Percentiles rank a stretch among this genome's conserved stretches.
These are phyloP conservation scores for Synanthedon formicaeformis DNA, from an alignment of 2,888 invertebrate species.

Conservation along the genomic window DNA sequence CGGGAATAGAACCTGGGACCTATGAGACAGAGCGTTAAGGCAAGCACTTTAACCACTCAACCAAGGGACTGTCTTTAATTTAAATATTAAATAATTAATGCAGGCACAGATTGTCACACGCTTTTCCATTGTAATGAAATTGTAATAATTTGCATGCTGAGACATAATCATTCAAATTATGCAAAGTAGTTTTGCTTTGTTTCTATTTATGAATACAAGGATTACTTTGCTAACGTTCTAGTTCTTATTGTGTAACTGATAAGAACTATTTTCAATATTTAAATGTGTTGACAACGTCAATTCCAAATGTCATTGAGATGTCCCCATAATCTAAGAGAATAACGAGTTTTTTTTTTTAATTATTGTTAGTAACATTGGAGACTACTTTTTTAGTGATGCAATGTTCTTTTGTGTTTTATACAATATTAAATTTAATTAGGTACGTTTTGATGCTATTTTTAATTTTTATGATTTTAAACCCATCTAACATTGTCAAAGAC, in stretches of 20 bases:
- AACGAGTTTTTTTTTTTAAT: neutral
- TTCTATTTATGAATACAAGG: slow-evolving; percentile 5
- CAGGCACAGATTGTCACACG: slow-evolving; percentile 29
- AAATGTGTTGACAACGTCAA: neutral
- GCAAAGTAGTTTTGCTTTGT: slow-evolving; percentile 18
- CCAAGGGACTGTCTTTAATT: too few species aligned
- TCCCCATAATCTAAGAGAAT: slow-evolving; percentile 5
- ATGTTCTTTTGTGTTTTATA: too few species aligned
- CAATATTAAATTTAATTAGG: too few species aligned
- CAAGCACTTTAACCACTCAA: too few species aligned
- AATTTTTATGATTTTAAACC: too few species aligned
- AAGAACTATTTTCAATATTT: neutral
- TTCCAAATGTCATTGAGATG: slow-evolving; percentile 14
- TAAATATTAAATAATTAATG: too few species aligned
- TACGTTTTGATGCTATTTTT: too few species aligned
- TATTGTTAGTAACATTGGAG: neutral
- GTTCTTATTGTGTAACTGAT: neutral
- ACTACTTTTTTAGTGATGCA: too few species aligned
- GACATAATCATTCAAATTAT: slow-evolving; percentile 32
- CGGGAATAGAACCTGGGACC: too few species aligned
- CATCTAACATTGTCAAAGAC: too few species aligned
- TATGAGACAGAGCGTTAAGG: too few species aligned
- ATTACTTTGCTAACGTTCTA: neutral
- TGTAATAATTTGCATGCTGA: slow-evolving; percentile 52
- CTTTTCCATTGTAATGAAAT: slow-evolving; percentile 47